Evolutionary conservation across 2,888 invertebrate species (phyloP).

Genomic region (Schizaphis graminum): DNA sequence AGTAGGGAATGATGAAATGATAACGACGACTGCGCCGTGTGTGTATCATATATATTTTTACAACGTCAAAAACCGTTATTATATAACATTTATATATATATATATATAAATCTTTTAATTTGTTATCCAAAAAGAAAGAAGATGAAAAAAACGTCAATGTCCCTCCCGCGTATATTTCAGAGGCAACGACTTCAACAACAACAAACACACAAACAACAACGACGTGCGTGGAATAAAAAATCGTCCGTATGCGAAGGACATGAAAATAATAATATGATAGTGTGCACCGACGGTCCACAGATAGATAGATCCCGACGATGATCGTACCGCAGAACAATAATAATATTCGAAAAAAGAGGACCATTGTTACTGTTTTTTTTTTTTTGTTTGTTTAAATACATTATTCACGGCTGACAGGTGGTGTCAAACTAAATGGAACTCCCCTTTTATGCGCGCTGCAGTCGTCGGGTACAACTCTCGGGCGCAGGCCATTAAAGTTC

Average conservation of each 20-base stretch:
- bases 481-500: constrained; percentile 52
- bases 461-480: constrained; percentile 18
- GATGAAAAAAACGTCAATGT: background rate
- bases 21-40: constrained; percentile 2
- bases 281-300: background rate
- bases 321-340: constrained; percentile 57
- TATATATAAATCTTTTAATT: constrained; percentile 40
- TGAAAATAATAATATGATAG: background rate
- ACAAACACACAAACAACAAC: background rate
- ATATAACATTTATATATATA: background rate
- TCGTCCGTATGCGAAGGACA: constrained; percentile 8
- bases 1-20: background rate
- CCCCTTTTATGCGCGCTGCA: constrained; percentile 57
- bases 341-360: constrained; percentile 54
- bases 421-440: constrained; percentile 63
- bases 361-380: constrained; percentile 52
- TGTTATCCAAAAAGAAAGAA: constrained; percentile 8
- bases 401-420: constrained; percentile 66
- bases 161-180: background rate
- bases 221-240: constrained; percentile 45
- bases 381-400: constrained; percentile 61
- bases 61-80: constrained; percentile 46
- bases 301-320: constrained; percentile 28
- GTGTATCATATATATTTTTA: background rate
- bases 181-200: constrained; percentile 6